Base-by-base conservation (phyloP, 2,888 invertebrate genomes). In the Nephrocerus scutellatus region DNA sequence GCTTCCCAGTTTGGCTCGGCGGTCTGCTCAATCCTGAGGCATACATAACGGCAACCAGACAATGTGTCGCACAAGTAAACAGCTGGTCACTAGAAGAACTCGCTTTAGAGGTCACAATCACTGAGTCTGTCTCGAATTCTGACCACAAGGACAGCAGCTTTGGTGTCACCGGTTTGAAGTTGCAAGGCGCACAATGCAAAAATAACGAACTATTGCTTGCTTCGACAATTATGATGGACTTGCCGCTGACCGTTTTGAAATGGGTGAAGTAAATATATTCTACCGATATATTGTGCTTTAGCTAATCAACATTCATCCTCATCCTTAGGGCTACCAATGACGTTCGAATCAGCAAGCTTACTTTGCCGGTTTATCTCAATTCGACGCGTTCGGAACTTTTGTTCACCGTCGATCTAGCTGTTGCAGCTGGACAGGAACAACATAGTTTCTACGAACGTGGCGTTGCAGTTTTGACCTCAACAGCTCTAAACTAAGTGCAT, bases 401-500 rank as follows among this genome's bases (percentile, higher is more conserved):
- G 48, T 97, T 97, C 72, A 95, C 95, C 0, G 84, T 98, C 40
- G 90, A 96, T 57, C 79, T 98, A 65, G 85, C 89, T 54, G 84
- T 93, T 36, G 88, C 88, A 32, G 80, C 89, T 31, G 87, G 86
- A 23, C 89, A 91, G 63, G 91, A 91, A 60, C 86, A 84, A 37
- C 92, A 92, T 66, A 91, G 90, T 66, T 97, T 98, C 76, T 97
- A 96, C 71, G 96, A 98, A 70, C 77, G 98, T 36, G 98, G 98
- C 51, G 97, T 99, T 16, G 97, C 97, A 32, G 77, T 98, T 29
- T 79, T 96, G 59, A 90, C 92, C 15, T 96, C 96, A 28, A 90
- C 91, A 25, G 82, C 87, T 47, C 78, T 92, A 53, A 89, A 89
- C 68, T 86, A 77, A 74, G 50, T 28, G 26, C 36, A 44, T 34